These are phyloP conservation scores for Oceanites oceanicus DNA, from an alignment of 2,113 vertebrate species.

Conservation along the genomic window DNA sequence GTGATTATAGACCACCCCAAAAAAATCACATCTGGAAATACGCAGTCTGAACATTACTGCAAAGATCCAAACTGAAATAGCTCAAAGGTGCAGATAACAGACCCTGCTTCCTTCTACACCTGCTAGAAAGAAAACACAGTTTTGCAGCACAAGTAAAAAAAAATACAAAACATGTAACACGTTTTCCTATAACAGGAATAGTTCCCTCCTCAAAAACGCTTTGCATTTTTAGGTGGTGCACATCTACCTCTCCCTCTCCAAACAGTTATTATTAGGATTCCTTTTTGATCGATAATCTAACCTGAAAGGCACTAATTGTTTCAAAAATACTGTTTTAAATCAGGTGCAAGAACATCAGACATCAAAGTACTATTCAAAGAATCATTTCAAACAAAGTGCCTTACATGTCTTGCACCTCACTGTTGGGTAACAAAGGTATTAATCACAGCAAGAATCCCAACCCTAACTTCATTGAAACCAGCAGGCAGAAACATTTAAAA, in stretches of 20 bases:
- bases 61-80: background rate
- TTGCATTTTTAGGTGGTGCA: background rate
- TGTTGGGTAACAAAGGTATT: background rate
- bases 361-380: background rate
- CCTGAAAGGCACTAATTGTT: background rate
- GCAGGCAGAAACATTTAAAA: background rate
- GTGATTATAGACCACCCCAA: background rate
- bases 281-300: background rate
- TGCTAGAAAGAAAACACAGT: background rate
- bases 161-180: rapidly evolving
- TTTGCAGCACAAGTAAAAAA: background rate
- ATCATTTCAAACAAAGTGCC: background rate
- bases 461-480: background rate
- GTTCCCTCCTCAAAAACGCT: background rate
- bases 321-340: background rate
- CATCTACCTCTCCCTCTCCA: background rate
- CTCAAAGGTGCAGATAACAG: background rate
- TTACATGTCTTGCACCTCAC: background rate
- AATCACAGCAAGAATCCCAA: background rate
- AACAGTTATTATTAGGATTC: background rate
- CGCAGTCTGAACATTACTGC: background rate
- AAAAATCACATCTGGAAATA: background rate
- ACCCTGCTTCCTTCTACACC: background rate
- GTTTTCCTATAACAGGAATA: background rate
- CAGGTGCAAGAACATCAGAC: background rate